Evolutionary conservation across 2,888 invertebrate genomes (phyloP).

Genomic region (Pyrgus malvae): DNA sequence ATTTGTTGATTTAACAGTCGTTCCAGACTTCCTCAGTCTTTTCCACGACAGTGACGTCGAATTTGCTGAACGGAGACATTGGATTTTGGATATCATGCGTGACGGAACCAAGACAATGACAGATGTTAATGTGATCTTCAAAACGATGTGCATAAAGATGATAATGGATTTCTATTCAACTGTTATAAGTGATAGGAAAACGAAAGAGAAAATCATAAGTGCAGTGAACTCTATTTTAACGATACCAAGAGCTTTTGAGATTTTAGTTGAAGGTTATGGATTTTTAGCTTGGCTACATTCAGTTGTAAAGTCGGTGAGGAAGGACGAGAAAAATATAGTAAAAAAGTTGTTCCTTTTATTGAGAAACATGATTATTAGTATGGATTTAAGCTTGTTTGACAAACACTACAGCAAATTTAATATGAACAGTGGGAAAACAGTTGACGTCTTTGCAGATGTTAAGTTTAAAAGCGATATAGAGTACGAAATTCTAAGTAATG

Average conservation of each 20-base stretch:
- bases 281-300: conserved; percentile 86
- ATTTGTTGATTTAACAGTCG: conserved; percentile 86
- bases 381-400: conserved; percentile 51
- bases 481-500: conserved; percentile 55
- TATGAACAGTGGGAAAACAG: conserved; percentile 34
- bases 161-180: conserved; percentile 87
- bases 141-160: conserved; percentile 89
- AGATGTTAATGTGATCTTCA: conserved; percentile 88
- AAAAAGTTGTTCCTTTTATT: conserved; percentile 50
- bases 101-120: conserved; percentile 89
- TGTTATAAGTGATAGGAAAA: conserved; percentile 82
- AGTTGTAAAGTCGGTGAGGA: conserved; percentile 48
- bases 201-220: conserved; percentile 85
- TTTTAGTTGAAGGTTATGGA: conserved; percentile 85
- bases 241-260: conserved; percentile 84
- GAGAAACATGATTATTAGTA: conserved; percentile 55
- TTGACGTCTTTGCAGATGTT: conserved; percentile 48
- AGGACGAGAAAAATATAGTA: conserved; percentile 50
- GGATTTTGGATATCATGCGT: conserved; percentile 89
- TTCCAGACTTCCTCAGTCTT: conserved; percentile 94
- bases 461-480: conserved; percentile 65
- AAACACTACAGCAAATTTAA: conserved; percentile 47
- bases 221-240: conserved; percentile 83
- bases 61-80: conserved; percentile 85
- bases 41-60: conserved; percentile 90